Evolutionary conservation across 2,888 invertebrate species (phyloP), one percentile per base, ranked within the genome.

Genomic region (Hydropsyche betteni): DNA sequence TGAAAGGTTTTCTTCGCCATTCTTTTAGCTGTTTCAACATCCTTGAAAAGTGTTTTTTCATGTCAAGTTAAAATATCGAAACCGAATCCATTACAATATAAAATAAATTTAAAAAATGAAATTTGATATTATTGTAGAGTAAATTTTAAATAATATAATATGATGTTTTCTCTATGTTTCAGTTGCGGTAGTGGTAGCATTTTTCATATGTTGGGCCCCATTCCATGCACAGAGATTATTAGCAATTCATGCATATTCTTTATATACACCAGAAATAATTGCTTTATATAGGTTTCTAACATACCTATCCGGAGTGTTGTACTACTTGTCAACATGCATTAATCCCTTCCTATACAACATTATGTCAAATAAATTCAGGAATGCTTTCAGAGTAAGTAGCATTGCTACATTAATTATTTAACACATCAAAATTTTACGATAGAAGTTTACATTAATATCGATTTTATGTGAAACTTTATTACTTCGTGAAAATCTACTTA

Each of bases 281-380:
- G 85, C 87, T 12, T 86, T 91, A 6, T 93, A 93, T 84, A 88
- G 89, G 73, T 86, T 91, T 70, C 86, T 95, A 72, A 94, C 93
- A 3, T 94, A 97, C 84, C 88, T 92, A 53, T 96, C 96, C 0
- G 97, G 97, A 0, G 90, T 97, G 0, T 90, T 96, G 77, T 97
- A 97, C 87, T 98, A 96, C 85, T 85, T 97, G 80, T 97, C 96
- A 5, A 95, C 97, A 10, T 95, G 95, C 82, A 93, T 97, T 82
- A 98, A 98, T 84, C 97, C 98, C 0, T 89, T 97, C 79, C 89
- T 97, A 58, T 98, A 98, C 86, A 94, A 97, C 84, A 93, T 96
- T 73, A 96, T 98, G 96, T 97, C 96, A 10, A 92, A 95, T 84
- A 97, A 97, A 84, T 98, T 97, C 83, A 89, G 97, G 69, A 93